These are phyloP conservation scores for Sebastes dallii DNA, from an alignment of 2,797 vertebrate genomes.

Conservation along the genomic window DNA sequence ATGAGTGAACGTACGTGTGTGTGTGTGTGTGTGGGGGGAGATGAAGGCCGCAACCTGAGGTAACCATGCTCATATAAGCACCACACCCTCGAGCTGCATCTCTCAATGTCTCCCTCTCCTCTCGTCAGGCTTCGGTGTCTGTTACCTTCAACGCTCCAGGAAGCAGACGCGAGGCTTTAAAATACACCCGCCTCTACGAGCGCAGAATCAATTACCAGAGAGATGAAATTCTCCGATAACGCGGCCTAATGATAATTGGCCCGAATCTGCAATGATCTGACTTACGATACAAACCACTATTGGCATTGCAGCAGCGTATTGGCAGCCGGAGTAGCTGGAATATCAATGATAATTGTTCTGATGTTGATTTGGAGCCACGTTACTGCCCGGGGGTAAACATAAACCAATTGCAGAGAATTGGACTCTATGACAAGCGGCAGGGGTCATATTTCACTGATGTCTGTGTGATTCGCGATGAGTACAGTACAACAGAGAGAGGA, in stretches of 20 bases:
- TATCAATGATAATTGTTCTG: constrained; percentile 76
- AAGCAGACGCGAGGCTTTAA: constrained; percentile 59
- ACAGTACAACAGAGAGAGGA: constrained; percentile 38
- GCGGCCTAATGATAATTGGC: constrained; percentile 72
- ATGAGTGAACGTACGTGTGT: background rate
- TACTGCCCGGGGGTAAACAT: constrained; percentile 63
- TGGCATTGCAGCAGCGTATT: constrained; percentile 59
- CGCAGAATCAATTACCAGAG: constrained; percentile 76
- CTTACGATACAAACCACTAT: constrained; percentile 70
- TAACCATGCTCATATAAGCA: constrained; percentile 57
- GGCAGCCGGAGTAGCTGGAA: constrained; percentile 67
- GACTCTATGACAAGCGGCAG: constrained; percentile 36
- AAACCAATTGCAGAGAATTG: constrained; percentile 56
- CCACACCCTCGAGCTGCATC: constrained; percentile 52
- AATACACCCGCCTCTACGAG: constrained; percentile 44
- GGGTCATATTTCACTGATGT: constrained; percentile 53
- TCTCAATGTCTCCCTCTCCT: constrained; percentile 32
- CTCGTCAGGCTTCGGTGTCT: constrained; percentile 54
- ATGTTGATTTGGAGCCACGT: constrained; percentile 67
- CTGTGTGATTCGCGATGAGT: constrained; percentile 53
- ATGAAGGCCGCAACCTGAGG: constrained; percentile 64
- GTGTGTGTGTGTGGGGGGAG: background rate
- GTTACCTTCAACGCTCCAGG: constrained; percentile 72
- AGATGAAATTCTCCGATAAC: constrained; percentile 78
- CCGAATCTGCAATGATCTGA: constrained; percentile 66